Conservation (phyloP, 2,888 invertebrate genomes). For the Graphium colonna region DNA sequence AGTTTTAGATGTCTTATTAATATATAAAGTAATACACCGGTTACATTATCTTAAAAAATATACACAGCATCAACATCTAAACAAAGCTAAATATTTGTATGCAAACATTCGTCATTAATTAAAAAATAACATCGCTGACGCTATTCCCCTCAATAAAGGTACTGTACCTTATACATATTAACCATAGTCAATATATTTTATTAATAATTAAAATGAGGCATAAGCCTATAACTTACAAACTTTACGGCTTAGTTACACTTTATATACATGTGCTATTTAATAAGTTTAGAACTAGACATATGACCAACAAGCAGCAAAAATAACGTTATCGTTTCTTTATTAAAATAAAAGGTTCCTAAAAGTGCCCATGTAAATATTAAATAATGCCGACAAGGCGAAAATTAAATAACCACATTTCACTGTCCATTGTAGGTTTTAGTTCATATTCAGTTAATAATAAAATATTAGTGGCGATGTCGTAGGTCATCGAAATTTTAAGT, state of each 20-base stretch:
- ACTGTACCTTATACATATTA: not conserved
- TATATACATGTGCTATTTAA: constrained; percentile 10
- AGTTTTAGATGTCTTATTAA: too few relatives aligned
- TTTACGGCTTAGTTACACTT: not conserved
- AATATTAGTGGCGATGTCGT: too few relatives aligned
- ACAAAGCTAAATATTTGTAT: too few relatives aligned
- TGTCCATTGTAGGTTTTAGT: too few relatives aligned
- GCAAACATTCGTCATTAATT: too few relatives aligned
- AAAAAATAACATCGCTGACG: too few relatives aligned
- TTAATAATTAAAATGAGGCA: not conserved
- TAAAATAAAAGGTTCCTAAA: not conserved
- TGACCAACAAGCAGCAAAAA: not conserved
- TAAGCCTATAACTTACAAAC: constrained; percentile 6
- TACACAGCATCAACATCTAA: not conserved
- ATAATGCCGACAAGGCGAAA: too few relatives aligned
- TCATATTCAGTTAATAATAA: too few relatives aligned
- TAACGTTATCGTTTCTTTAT: not conserved
- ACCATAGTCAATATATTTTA: not conserved
- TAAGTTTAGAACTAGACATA: not conserved
- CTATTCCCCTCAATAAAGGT: constrained; percentile 12
- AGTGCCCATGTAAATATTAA: not conserved
- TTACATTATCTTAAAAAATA: not conserved
- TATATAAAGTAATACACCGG: too few relatives aligned
- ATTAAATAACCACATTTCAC: not conserved
- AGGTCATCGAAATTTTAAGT: too few relatives aligned